A percentile compares a stretch with the other conserved stretches of the same genome.
Evolutionary conservation across 2,113 vertebrate species (phyloP).

Genomic region (Pycnonotus jocosus): DNA sequence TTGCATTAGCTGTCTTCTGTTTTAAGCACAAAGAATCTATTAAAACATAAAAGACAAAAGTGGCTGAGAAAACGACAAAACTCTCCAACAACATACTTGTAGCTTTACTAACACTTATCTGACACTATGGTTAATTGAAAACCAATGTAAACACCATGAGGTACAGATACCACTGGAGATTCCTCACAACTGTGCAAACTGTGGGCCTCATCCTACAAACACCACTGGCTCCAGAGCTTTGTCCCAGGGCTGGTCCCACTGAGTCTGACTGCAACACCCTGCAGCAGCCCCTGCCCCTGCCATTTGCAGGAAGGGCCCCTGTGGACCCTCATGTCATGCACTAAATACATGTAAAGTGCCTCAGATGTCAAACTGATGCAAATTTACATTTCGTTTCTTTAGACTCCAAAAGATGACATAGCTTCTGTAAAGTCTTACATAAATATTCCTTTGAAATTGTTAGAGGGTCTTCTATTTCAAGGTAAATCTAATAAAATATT

Average conservation of each 20-base stretch:
- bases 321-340: neutral
- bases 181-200: neutral
- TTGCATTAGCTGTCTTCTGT: neutral
- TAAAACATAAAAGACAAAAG: neutral
- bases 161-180: neutral
- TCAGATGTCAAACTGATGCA: neutral
- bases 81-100: neutral
- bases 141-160: neutral
- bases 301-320: neutral
- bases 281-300: neutral
- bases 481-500: neutral
- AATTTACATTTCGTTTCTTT: neutral
- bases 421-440: conserved; percentile 2
- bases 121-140: neutral
- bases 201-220: neutral
- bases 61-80: neutral
- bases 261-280: fast-evolving
- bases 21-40: neutral
- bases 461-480: neutral
- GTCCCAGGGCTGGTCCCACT: neutral
- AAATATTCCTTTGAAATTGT: conserved; percentile 7
- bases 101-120: neutral
- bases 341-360: neutral
- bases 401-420: neutral
- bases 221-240: neutral